Conservation (phyloP, 1,140 invertebrate genomes). For the Alviniconcha marisindica region DNA sequence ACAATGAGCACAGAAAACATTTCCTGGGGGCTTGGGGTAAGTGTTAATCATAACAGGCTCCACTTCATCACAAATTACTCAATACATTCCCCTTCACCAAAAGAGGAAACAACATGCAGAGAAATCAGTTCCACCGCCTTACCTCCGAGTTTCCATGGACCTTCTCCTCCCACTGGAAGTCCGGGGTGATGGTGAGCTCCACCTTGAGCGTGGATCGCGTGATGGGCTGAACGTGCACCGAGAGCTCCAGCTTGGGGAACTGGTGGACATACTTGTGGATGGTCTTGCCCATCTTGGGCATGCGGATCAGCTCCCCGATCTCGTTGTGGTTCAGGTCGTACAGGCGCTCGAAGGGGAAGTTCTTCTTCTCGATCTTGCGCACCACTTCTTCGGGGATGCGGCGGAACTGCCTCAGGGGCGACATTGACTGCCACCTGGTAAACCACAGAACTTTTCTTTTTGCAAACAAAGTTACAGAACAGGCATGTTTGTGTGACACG, state of each 20-base stretch:
- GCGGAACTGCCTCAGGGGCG: constrained; percentile 96
- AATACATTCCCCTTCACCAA: no score
- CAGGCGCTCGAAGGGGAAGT: constrained; percentile 81
- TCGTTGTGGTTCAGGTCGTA: constrained; percentile 98
- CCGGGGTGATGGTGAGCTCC: constrained; percentile 98
- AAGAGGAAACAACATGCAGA: no score
- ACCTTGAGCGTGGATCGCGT: constrained; percentile 95
- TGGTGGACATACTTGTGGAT: constrained; percentile 99
- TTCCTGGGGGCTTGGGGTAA: no score
- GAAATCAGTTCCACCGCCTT: no score
- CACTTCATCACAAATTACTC: no score
- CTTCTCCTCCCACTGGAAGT: constrained; percentile 99
- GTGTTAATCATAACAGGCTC: no score
- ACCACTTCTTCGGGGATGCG: constrained; percentile 99
- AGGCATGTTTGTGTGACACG: no score
- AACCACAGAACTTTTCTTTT: not conserved
- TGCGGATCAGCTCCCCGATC: constrained; percentile 96
- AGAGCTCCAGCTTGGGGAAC: constrained; percentile 95
- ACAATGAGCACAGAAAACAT: no score
- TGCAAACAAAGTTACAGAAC: no score
- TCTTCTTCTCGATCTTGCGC: constrained; percentile 98
- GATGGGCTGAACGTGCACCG: constrained; percentile 98
- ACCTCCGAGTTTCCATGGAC: constrained; percentile 92
- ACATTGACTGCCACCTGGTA: constrained; percentile 97
- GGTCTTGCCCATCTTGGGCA: constrained; percentile 97